Evolutionary conservation across 2,888 invertebrate species (phyloP), one percentile per base, ranked within the genome.

Genomic region (Sepioteuthis lessoniana): DNA sequence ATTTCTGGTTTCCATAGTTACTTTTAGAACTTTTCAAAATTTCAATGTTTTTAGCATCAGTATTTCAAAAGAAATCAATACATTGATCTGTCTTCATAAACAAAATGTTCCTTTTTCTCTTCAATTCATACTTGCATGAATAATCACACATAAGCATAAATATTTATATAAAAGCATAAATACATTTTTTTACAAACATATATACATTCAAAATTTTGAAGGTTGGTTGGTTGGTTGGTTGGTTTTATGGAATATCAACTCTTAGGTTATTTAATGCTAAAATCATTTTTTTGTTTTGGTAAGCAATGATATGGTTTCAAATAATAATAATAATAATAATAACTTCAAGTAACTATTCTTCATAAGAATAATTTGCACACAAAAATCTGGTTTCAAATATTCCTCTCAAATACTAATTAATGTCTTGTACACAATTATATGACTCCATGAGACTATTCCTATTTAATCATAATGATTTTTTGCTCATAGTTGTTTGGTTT

Each of bases 21-120:
- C 76, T 35, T 76, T 76, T 76, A 76, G n/a, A 76, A 76, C 76
- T n/a, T 76, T 55, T 76, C n/a, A 76, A 76, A 76, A 76, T 76
- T 2, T 76, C n/a, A 76, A 76, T 35, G 76, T 76, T 76, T 60
- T 76, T 76, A 76, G 13, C 76, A n/a, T n/a, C 13, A 76, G 76
- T 16, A 25, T 76, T n/a, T 76, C 35, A 76, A 35, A 76, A n/a
- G 76, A 16, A 76, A 76, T 76, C 76, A n/a, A 76, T 76, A 76
- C 76, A 76, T 76, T n/a, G 76, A 76, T 76, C 76, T 35, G 76
- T 76, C 76, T 35, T 76, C 0, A 76, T 76, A 76, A 76, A n/a
- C 76, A n/a, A 76, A 76, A n/a, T 76, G n/a, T 76, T 76, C 76
- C 76, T 76, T 76, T 76, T 19, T 76, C 76, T 76, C 76, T n/a